These are phyloP conservation scores for Tiphia femorata DNA, from an alignment of 2,888 invertebrate species.

Conservation along the genomic window DNA sequence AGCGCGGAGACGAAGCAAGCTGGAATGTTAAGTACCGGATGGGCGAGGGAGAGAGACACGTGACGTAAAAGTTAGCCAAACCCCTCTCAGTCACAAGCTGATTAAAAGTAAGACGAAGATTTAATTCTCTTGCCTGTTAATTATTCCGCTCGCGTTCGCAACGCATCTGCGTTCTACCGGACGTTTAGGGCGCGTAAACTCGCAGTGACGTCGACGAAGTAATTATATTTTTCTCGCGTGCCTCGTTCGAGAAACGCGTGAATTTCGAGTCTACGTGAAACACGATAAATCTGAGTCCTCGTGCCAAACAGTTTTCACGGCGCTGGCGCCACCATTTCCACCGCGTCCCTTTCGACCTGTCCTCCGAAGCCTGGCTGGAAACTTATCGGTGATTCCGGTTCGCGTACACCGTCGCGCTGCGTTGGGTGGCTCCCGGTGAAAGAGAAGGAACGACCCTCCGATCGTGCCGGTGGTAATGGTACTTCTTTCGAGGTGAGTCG, in stretches of 20 bases:
- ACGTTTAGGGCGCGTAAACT: too few relatives aligned
- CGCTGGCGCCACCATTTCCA: too few relatives aligned
- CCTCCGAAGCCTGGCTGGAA: constrained; percentile 6
- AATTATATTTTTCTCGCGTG: background rate
- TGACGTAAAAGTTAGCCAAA: too few relatives aligned
- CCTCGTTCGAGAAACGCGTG: background rate
- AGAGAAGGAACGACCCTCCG: constrained; percentile 16
- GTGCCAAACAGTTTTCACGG: constrained; percentile 7
- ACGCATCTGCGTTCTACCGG: too few relatives aligned
- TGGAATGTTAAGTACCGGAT: too few relatives aligned
- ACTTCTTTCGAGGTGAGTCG: background rate
- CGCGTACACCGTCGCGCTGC: constrained; percentile 6
- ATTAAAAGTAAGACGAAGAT: too few relatives aligned
- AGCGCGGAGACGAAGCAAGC: too few relatives aligned
- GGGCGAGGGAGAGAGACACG: too few relatives aligned
- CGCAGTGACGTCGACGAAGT: background rate
- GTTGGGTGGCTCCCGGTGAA: constrained; percentile 8
- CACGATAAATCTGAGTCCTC: constrained; percentile 20
- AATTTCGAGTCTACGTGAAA: background rate
- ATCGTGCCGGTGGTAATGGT: constrained; percentile 5
- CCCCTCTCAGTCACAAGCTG: too few relatives aligned
- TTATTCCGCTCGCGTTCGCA: too few relatives aligned
- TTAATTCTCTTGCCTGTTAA: too few relatives aligned
- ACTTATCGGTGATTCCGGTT: constrained; percentile 25
- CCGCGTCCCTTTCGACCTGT: constrained; percentile 2